Evolutionary conservation across 2,113 vertebrate species (phyloP).

Genomic region (Herpetotheres cachinnans): DNA sequence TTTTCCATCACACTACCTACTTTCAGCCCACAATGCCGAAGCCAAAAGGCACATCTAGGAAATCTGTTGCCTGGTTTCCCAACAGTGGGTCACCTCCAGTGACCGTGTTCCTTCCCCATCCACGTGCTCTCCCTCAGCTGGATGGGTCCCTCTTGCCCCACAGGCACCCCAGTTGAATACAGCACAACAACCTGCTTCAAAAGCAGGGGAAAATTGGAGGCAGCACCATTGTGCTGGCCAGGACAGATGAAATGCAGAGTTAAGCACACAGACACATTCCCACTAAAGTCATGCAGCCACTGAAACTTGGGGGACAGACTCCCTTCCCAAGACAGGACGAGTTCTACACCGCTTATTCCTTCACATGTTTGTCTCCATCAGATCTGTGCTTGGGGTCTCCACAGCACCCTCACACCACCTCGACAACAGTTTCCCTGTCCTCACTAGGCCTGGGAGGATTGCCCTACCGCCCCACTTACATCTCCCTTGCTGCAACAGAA

Average conservation of each 20-base stretch:
- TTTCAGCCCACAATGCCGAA: neutral
- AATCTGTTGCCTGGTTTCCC: neutral
- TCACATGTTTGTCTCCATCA: neutral
- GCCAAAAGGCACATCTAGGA: neutral
- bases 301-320: neutral
- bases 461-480: neutral
- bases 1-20: neutral
- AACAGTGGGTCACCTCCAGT: neutral
- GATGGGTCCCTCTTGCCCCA: neutral
- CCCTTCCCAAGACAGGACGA: neutral
- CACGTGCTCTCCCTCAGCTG: neutral
- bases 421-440: neutral
- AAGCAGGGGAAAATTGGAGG: neutral
- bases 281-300: accelerated
- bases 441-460: neutral
- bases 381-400: neutral
- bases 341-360: neutral
- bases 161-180: neutral
- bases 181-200: neutral
- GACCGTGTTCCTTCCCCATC: neutral
- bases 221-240: neutral
- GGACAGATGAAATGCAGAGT: neutral
- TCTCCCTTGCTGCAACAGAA: neutral
- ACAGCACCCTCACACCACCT: neutral
- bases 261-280: neutral